These are phyloP conservation scores for Marcusenius ussheri DNA, from an alignment of 2,113 vertebrate species.

Conservation along the genomic window DNA sequence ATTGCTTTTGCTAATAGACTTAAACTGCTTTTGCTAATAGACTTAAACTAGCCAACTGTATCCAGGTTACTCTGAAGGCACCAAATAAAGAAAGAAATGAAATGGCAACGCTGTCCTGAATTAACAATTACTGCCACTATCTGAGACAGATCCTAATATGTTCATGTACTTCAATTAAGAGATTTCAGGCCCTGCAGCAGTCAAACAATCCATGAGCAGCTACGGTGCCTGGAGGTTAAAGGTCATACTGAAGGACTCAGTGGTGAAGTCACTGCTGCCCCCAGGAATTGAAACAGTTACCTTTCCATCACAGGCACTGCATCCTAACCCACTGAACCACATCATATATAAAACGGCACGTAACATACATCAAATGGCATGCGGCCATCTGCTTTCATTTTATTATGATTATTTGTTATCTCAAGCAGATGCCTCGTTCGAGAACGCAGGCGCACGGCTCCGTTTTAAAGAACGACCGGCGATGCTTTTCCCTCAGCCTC, in stretches of 20 bases:
- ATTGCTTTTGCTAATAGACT: not conserved
- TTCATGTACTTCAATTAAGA: not conserved
- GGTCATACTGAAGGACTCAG: not conserved
- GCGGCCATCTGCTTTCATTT: not conserved
- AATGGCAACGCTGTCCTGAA: not conserved
- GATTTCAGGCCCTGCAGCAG: not conserved
- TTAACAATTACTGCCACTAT: not conserved
- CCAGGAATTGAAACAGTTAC: not conserved
- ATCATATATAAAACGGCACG: not conserved
- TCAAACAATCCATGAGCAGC: not conserved
- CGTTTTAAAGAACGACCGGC: not conserved
- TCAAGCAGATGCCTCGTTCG: not conserved
- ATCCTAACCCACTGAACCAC: not conserved
- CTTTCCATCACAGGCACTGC: not conserved
- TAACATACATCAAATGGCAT: not conserved
- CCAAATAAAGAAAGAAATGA: not conserved
- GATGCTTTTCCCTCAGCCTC: not conserved
- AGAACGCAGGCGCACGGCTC: not conserved
- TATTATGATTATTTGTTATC: not conserved
- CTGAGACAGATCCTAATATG: not conserved
- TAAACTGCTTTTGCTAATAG: not conserved
- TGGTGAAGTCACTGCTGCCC: not conserved
- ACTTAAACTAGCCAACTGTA: not conserved
- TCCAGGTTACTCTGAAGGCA: not conserved
- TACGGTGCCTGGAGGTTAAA: not conserved